These are phyloP conservation scores for Drosophila aff. DNA, from an alignment of 1,140 invertebrate genomes.

Conservation along the genomic window DNA sequence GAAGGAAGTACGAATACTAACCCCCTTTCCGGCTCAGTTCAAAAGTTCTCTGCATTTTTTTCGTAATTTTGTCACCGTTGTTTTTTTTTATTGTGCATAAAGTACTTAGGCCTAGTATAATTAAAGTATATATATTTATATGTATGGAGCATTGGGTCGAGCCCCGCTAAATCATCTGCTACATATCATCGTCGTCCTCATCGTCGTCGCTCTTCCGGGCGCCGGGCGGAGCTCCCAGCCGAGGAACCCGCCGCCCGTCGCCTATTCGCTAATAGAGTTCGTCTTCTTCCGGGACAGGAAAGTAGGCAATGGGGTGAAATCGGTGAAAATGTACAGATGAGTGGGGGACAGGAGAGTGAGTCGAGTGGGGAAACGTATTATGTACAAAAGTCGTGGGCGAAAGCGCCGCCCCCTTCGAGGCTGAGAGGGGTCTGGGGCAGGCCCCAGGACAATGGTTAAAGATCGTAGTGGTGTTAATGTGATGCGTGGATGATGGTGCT, in stretches of 20 bases:
- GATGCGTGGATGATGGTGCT: conserved; percentile 39
- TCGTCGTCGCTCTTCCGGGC: conserved; percentile 52
- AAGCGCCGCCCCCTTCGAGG: conserved; percentile 34
- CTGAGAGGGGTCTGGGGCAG: conserved; percentile 25
- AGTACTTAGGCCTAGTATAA: conserved; percentile 82
- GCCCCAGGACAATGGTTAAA: conserved; percentile 17
- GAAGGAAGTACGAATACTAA: conserved; percentile 2
- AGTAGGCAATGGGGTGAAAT: conserved; percentile 19
- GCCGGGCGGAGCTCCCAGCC: conserved; percentile 64
- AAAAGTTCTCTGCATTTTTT: conserved; percentile 54
- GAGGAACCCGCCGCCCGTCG: conserved; percentile 63
- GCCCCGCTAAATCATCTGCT: conserved; percentile 63
- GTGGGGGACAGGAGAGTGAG: conserved; percentile 2
- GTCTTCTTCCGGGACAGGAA: conserved; percentile 38
- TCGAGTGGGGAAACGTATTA: conserved; percentile 60
- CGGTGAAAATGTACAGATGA: conserved; percentile 30
- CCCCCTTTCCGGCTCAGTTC: neutral
- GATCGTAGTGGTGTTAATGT: conserved; percentile 41
- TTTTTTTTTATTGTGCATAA: conserved; percentile 84
- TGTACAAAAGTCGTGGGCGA: conserved; percentile 76
- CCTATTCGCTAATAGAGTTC: conserved; percentile 66
- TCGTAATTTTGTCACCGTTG: conserved; percentile 85
- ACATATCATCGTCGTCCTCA: conserved; percentile 43
- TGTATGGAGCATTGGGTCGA: conserved; percentile 58
- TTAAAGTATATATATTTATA: conserved; percentile 74